These are phyloP conservation scores for Ceratoteleas bidentatus DNA, from an alignment of 1,140 invertebrate species.

Conservation along the genomic window DNA sequence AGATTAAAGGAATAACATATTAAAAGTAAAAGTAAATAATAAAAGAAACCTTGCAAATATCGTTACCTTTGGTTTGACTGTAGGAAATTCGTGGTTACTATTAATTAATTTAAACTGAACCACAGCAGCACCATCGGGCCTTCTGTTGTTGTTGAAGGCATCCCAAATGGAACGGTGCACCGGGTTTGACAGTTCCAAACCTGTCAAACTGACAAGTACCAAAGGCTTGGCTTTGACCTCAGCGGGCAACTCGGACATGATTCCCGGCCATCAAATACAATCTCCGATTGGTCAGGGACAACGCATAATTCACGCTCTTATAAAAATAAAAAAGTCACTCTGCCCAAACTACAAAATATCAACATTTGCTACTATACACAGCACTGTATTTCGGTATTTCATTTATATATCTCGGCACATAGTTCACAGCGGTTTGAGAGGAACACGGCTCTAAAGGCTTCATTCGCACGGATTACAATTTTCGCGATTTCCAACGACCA, in stretches of 20 bases:
- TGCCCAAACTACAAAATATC: not conserved
- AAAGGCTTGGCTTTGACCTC: constrained; percentile 90
- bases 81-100: constrained; percentile 92
- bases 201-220: constrained; percentile 91
- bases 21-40: too few relatives aligned
- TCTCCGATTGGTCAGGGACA: not conserved
- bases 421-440: too few relatives aligned
- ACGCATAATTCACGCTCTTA: constrained; percentile 9
- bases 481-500: not conserved
- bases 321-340: not conserved
- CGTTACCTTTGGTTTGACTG: constrained; percentile 90
- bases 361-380: not conserved
- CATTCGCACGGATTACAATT: not conserved
- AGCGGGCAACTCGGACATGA: constrained; percentile 85
- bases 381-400: too few relatives aligned
- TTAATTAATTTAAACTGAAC: constrained; percentile 92
- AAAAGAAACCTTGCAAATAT: too few relatives aligned
- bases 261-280: constrained; percentile 35
- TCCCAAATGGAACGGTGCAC: constrained; percentile 96
- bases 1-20: too few relatives aligned
- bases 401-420: too few relatives aligned
- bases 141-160: constrained; percentile 91
- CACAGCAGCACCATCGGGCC: constrained; percentile 90
- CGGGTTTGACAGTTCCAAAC: constrained; percentile 92
- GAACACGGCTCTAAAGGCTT: too few relatives aligned